A percentile compares a stretch with the other conserved stretches of the same genome.
phyloP scores from a whole-genome alignment of 2,113 vertebrate species.

The Sus scrofa region DNA sequence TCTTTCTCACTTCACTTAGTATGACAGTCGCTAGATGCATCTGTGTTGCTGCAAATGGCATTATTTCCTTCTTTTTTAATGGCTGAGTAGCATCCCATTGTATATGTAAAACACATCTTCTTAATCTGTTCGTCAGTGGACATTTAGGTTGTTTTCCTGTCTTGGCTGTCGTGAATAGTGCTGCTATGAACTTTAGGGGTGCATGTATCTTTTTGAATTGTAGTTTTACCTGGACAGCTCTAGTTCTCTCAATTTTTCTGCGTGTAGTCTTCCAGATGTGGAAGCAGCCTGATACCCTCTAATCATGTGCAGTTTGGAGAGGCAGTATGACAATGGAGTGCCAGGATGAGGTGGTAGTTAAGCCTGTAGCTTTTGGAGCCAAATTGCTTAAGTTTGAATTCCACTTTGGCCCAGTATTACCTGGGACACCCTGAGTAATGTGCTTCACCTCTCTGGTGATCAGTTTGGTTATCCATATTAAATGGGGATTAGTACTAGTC shows the following conservation, averaged over 20 bases:
- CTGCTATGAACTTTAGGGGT: no score
- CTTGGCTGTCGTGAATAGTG: no score
- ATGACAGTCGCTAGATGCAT: no score
- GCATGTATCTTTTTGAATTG: no score
- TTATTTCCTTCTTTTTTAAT: no score
- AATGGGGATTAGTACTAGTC: not conserved
- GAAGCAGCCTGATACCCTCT: not conserved
- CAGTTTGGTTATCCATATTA: not conserved
- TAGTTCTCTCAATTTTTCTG: not conserved
- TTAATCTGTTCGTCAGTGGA: no score
- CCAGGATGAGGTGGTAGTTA: not conserved
- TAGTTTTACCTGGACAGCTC: not conserved
- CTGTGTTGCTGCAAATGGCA: no score
- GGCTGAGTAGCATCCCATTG: no score
- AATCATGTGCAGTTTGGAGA: not conserved
- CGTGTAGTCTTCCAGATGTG: not conserved
- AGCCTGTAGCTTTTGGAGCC: not conserved
- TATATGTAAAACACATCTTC: no score
- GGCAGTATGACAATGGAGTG: accelerated
- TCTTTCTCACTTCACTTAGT: no score
- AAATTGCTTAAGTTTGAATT: not conserved
- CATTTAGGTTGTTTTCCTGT: no score
- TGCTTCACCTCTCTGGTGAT: not conserved
- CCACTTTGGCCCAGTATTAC: not conserved
- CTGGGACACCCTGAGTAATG: not conserved